Evolutionary conservation across 2,888 invertebrate species (phyloP), one percentile per base, ranked within the genome.

Genomic region (Polydrusus cervinus): DNA sequence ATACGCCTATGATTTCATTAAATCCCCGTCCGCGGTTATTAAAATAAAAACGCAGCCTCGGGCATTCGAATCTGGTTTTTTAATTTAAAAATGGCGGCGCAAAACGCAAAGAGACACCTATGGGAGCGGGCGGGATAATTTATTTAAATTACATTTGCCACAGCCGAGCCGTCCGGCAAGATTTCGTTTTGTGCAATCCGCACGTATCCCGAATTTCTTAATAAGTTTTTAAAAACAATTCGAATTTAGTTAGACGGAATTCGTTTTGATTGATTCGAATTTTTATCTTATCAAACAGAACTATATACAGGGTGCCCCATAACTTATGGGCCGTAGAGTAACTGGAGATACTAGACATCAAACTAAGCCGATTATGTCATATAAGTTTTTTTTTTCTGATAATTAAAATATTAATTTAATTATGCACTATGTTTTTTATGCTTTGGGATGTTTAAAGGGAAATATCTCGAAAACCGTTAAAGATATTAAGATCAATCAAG

Each of bases 91-190:
- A 69, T 70, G 61, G 65, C n/a, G n/a, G n/a, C 60, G 67, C 71
- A 65, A 60, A 49, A 70, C 61, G 71, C 67, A 67, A 71, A 51
- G 74, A 64, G 68, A 73, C 71, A 78, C 74, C 77, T 73, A 77
- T 74, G 75, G 64, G 62, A 65, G 14, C 62, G 62, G 62, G 74
- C 65, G 62, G 74, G 65, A 78, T 76, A 78, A 80, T 80, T 79
- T 79, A 79, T 80, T 79, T 68, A 75, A 78, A 77, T 80, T 79
- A 65, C 71, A 66, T 79, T 70, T 74, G 64, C 78, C 75, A 70
- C 74, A 64, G 72, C 40, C 68, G 57, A 62, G 72, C 67, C 71
- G 71, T 45, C 68, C 69, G 71, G 57, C 57, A 57, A 57, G 57
- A 57, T n/a, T 57, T 57, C 57, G 70, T 62, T 69, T 75, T 55